phyloP scores from a whole-genome alignment of 2,797 vertebrate genomes.

The Pangasius mekongensis region DNA sequence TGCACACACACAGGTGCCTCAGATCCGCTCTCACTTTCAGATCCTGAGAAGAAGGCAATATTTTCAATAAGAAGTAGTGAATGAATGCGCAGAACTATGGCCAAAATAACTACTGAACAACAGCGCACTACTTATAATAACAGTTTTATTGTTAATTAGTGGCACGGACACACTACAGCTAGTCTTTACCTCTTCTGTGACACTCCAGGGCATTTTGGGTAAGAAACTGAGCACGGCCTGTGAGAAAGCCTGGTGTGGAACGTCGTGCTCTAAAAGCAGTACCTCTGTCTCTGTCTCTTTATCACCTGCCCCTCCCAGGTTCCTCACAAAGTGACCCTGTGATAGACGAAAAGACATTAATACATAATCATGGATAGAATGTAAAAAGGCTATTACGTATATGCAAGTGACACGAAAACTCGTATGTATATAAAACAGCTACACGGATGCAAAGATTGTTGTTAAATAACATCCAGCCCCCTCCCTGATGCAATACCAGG shows the following conservation, averaged over 20 bases:
- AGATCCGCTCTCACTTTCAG: slow-evolving; percentile 86
- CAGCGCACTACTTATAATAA: not conserved
- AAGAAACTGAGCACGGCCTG: slow-evolving; percentile 92
- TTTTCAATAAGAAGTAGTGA: not conserved
- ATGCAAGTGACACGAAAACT: not conserved
- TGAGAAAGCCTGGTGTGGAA: slow-evolving; percentile 95
- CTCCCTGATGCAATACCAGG: not conserved
- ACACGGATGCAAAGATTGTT: not conserved
- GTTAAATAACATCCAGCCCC: not conserved
- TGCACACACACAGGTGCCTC: slow-evolving; percentile 86
- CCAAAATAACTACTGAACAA: not conserved
- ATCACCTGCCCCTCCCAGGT: slow-evolving; percentile 87
- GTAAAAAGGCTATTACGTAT: not conserved
- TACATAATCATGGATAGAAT: not conserved
- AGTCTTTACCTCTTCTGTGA: slow-evolving; percentile 83
- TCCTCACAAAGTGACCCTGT: slow-evolving; percentile 97
- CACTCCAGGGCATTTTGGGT: slow-evolving; percentile 92
- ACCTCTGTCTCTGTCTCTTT: slow-evolving; percentile 96
- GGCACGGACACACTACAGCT: not conserved
- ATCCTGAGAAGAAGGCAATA: slow-evolving; percentile 75
- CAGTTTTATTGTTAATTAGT: not conserved
- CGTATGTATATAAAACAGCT: not conserved
- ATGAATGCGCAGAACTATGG: not conserved
- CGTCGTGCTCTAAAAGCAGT: slow-evolving; percentile 93
- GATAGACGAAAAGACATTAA: not conserved